phyloP scores from a whole-genome alignment of 2,888 invertebrate genomes.

The Mellilla xanthometata region DNA sequence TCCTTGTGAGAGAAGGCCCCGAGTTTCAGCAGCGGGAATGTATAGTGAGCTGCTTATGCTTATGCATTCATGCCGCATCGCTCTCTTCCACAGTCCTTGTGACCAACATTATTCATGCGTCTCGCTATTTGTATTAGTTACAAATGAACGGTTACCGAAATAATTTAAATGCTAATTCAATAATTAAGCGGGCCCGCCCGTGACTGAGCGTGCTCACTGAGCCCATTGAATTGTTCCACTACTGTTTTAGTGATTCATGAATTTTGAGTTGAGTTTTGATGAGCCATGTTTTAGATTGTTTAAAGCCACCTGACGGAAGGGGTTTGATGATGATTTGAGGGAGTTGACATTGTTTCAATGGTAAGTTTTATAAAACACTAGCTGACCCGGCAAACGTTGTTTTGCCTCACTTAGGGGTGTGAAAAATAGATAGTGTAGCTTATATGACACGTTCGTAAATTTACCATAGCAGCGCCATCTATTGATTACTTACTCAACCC shows the following conservation, averaged over 20 bases:
- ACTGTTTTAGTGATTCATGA: conserved; percentile 28
- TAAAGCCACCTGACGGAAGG: conserved; percentile 11
- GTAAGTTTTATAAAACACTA: too few species aligned
- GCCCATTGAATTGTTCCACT: conserved; percentile 51
- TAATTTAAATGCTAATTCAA: conserved; percentile 84
- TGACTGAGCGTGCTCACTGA: conserved; percentile 58
- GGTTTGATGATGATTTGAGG: conserved; percentile 3
- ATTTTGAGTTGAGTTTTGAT: conserved; percentile 20
- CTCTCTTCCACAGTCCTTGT: conserved; percentile 37
- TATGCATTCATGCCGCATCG: conserved; percentile 11
- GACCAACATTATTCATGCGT: conserved; percentile 74
- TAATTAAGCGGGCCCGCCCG: conserved; percentile 79
- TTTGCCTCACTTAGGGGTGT: too few species aligned
- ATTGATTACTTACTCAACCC: too few species aligned
- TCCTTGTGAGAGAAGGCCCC: too few species aligned
- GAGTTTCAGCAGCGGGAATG: too few species aligned
- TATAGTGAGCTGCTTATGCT: too few species aligned
- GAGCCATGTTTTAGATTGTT: conserved; percentile 15
- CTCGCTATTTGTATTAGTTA: conserved; percentile 82
- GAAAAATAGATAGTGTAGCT: too few species aligned
- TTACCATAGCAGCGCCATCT: too few species aligned
- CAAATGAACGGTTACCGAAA: conserved; percentile 83
- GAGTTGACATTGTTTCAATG: too few species aligned
- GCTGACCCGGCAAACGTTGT: too few species aligned
- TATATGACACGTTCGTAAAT: too few species aligned